These are phyloP conservation scores for Drosophila maculinotata DNA, from an alignment of 2,888 invertebrate genomes.

Conservation along the genomic window DNA sequence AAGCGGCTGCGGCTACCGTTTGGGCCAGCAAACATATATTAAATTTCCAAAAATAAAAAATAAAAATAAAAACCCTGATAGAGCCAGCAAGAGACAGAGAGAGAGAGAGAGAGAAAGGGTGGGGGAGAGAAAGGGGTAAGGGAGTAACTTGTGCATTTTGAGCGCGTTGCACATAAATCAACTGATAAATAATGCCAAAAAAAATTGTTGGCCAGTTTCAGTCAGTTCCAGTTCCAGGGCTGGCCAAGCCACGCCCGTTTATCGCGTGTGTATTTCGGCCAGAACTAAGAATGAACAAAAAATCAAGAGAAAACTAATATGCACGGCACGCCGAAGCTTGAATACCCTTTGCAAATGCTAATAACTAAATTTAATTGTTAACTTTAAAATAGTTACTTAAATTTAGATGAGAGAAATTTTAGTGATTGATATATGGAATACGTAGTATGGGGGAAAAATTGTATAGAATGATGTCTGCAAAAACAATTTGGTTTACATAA, in stretches of 20 bases:
- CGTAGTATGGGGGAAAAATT: too few relatives aligned
- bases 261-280: constrained; percentile 63
- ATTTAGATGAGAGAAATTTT: too few relatives aligned
- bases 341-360: background rate
- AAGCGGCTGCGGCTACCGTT: constrained; percentile 69
- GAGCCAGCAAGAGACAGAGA: constrained; percentile 7
- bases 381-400: too few relatives aligned
- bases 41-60: constrained; percentile 66
- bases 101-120: constrained; percentile 1
- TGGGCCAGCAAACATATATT: constrained; percentile 61
- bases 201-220: constrained; percentile 24
- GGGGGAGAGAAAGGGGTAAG: constrained; percentile 1
- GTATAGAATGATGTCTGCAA: too few relatives aligned
- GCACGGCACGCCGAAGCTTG: background rate
- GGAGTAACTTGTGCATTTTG: constrained; percentile 27
- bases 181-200: constrained; percentile 72
- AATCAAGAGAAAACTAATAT: constrained; percentile 1
- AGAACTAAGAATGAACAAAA: constrained; percentile 10
- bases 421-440: too few relatives aligned
- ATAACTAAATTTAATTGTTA: background rate
- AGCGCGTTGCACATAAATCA: constrained; percentile 64
- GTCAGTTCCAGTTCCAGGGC: constrained; percentile 4
- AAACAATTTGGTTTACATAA: background rate
- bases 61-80: constrained; percentile 20
- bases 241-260: constrained; percentile 70